Conservation (phyloP, 2,888 invertebrate genomes). For the Chesias legatella region DNA sequence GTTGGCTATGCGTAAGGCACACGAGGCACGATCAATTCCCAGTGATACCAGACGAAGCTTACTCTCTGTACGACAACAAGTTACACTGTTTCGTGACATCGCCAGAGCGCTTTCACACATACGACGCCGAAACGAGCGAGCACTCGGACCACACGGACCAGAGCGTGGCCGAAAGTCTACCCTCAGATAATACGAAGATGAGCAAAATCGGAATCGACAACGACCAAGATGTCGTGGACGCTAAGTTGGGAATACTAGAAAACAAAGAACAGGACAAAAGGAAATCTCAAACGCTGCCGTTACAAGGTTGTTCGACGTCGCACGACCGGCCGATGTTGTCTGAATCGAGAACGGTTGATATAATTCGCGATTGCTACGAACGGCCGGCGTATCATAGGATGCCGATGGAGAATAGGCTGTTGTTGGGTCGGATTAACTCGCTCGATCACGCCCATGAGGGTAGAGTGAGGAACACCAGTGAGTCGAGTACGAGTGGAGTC, state of each 20-base stretch:
- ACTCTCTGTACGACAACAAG: slow-evolving; percentile 68
- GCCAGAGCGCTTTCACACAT: slow-evolving; percentile 54
- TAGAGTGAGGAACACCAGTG: slow-evolving; percentile 76
- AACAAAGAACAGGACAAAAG: slow-evolving; percentile 57
- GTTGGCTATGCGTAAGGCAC: slow-evolving; percentile 88
- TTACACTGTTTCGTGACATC: slow-evolving; percentile 53
- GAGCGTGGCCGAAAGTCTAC: slow-evolving; percentile 65
- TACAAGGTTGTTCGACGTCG: slow-evolving; percentile 70
- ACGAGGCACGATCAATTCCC: slow-evolving; percentile 89
- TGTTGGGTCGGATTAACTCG: slow-evolving; percentile 64
- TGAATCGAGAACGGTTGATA: slow-evolving; percentile 85
- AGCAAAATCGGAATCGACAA: slow-evolving; percentile 46
- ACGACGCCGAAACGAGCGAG: slow-evolving; percentile 66
- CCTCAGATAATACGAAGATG: slow-evolving; percentile 54
- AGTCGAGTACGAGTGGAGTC: slow-evolving; percentile 90
- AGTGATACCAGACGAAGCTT: slow-evolving; percentile 84
- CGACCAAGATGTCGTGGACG: slow-evolving; percentile 60
- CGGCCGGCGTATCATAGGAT: slow-evolving; percentile 45
- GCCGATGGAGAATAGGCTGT: slow-evolving; percentile 49
- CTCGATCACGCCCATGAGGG: slow-evolving; percentile 67
- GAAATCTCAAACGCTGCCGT: slow-evolving; percentile 80
- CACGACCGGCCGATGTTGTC: slow-evolving; percentile 84
- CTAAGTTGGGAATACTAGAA: slow-evolving; percentile 37
- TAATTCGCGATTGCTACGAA: slow-evolving; percentile 66
- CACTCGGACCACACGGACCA: slow-evolving; percentile 74